Evolutionary conservation across 2,113 vertebrate genomes (phyloP).

Genomic region (Pteropus alecto): DNA sequence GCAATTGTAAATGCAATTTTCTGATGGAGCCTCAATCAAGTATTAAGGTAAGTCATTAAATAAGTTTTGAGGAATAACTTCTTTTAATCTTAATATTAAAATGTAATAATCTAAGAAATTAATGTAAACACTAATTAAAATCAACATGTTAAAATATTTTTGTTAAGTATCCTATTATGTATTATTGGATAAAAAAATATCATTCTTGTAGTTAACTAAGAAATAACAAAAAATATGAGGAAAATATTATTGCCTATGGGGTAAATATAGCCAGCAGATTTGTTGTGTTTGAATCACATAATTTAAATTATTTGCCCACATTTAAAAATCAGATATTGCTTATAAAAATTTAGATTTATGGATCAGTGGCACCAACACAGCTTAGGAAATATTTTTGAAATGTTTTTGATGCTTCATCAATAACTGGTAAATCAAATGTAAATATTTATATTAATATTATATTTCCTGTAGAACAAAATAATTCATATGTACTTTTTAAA

Average conservation of each 20-base stretch:
- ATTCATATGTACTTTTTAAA: neutral
- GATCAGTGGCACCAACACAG: neutral
- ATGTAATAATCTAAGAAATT: neutral
- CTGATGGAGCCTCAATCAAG: neutral
- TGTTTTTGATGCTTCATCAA: neutral
- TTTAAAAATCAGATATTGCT: neutral
- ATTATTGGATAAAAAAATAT: neutral
- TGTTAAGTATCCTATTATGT: neutral
- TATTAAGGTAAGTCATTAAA: neutral
- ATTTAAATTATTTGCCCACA: neutral
- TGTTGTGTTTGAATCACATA: neutral
- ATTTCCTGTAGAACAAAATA: neutral
- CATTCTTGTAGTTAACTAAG: neutral
- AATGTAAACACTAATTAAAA: neutral
- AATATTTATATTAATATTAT: neutral
- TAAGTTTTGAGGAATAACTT: neutral
- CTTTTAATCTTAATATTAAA: neutral
- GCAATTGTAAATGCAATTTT: neutral
- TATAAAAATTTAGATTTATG: neutral
- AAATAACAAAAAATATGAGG: neutral
- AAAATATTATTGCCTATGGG: neutral
- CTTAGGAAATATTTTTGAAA: neutral
- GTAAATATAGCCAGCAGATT: neutral
- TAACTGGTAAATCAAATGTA: neutral
- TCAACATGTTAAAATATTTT: neutral